These are phyloP conservation scores for Meloidogyne chitwoodi DNA, from an alignment of 1,140 invertebrate genomes.

Conservation along the genomic window DNA sequence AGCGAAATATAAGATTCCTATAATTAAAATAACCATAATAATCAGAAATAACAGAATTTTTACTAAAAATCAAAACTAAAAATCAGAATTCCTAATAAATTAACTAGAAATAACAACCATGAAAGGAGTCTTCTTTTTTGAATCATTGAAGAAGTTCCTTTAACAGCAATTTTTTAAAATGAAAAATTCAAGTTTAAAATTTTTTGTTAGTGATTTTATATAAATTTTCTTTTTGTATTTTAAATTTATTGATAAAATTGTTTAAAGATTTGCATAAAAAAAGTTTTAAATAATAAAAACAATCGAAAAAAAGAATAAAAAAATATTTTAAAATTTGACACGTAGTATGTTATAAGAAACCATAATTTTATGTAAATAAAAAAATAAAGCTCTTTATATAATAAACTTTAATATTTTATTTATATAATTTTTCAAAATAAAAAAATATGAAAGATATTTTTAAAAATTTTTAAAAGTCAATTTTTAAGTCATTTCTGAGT, in stretches of 20 bases:
- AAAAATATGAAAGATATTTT: too few relatives aligned
- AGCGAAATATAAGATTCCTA: background rate
- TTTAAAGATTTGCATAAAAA: background rate
- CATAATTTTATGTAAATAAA: background rate
- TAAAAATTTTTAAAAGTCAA: too few relatives aligned
- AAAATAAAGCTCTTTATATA: too few relatives aligned
- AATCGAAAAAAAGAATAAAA: background rate
- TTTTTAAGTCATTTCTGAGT: too few relatives aligned
- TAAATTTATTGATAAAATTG: background rate
- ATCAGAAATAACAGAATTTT: too few relatives aligned
- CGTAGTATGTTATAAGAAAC: background rate
- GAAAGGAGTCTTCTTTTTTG: background rate
- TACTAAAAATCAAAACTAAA: too few relatives aligned
- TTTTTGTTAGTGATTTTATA: background rate
- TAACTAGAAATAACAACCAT: background rate
- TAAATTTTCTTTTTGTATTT: background rate
- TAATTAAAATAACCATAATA: background rate
- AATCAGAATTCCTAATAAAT: too few relatives aligned
- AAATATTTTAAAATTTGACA: background rate
- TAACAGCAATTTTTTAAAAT: background rate
- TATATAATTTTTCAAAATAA: too few relatives aligned
- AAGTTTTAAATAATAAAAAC: background rate
- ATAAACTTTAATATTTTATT: too few relatives aligned
- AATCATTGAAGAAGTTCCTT: background rate
- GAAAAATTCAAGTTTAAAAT: background rate